Evolutionary conservation across 2,888 invertebrate species (phyloP).

Genomic region (Noctua janthe): DNA sequence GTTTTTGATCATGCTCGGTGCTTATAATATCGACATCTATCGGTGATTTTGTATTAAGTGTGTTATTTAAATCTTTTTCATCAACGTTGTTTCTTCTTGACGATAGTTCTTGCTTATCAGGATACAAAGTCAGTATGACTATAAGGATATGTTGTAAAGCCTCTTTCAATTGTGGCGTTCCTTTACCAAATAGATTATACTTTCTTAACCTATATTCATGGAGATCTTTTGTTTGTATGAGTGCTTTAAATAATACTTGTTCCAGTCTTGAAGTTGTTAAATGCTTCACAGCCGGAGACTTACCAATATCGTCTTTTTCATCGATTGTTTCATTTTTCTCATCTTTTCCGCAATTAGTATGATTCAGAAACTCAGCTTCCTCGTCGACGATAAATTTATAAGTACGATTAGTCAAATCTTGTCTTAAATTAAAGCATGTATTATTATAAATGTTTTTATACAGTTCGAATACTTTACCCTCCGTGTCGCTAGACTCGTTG

Average conservation of each 20-base stretch:
- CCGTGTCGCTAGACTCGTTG: conserved; percentile 55
- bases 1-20: conserved; percentile 67
- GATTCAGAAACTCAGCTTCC: conserved; percentile 57
- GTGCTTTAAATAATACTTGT: conserved; percentile 74
- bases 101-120: conserved; percentile 49
- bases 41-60: conserved; percentile 68
- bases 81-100: conserved; percentile 49
- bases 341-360: conserved; percentile 62
- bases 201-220: conserved; percentile 79
- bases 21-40: conserved; percentile 83
- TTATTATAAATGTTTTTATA: conserved; percentile 81
- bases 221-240: conserved; percentile 74
- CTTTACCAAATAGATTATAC: conserved; percentile 74
- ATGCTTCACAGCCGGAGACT: conserved; percentile 30
- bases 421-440: conserved; percentile 78
- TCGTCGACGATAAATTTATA: conserved; percentile 59
- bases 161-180: conserved; percentile 49
- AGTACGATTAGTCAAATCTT: conserved; percentile 71
- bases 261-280: conserved; percentile 62
- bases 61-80: conserved; percentile 70
- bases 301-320: conserved; percentile 17
- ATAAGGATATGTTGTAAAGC: conserved; percentile 73
- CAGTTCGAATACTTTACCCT: conserved; percentile 71
- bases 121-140: conserved; percentile 79
- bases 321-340: conserved; percentile 16